Conservation (phyloP, 2,888 invertebrate genomes). For the Habroteleia sp. region DNA sequence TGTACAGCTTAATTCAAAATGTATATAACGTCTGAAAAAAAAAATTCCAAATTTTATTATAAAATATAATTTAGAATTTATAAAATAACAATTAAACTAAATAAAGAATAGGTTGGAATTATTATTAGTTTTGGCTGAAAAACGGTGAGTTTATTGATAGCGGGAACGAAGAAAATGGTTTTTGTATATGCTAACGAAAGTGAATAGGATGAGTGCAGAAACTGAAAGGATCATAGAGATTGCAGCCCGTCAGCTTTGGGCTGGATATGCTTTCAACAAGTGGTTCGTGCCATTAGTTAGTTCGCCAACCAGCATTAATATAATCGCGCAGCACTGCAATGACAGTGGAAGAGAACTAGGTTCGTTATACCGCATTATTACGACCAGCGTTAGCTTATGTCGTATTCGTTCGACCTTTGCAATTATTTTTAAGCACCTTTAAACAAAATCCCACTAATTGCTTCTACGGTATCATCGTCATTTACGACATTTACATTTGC, state of each 20-base stretch:
- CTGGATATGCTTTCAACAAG: constrained; percentile 49
- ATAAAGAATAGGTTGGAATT: background rate
- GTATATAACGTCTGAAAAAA: too few relatives aligned
- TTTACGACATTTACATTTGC: constrained; percentile 6
- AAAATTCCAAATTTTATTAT: too few relatives aligned
- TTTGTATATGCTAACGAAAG: constrained; percentile 11
- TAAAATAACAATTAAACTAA: background rate
- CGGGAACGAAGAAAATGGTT: constrained; percentile 12
- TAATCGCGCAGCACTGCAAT: constrained; percentile 22
- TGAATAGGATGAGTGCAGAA: constrained; percentile 17
- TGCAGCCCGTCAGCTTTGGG: constrained; percentile 21
- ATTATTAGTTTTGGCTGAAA: background rate
- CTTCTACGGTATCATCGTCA: constrained; percentile 15
- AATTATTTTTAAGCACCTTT: constrained; percentile 48
- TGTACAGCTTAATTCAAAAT: too few relatives aligned
- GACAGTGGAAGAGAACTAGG: constrained; percentile 9
- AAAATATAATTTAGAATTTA: too few relatives aligned
- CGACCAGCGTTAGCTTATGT: constrained; percentile 7
- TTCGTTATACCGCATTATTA: constrained; percentile 32
- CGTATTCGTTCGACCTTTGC: constrained; percentile 26
- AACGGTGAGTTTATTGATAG: background rate
- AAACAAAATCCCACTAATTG: constrained; percentile 42
- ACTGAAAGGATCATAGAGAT: constrained; percentile 32
- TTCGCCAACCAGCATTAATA: constrained; percentile 40
- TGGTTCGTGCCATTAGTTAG: constrained; percentile 51